Evolutionary conservation across 2,888 invertebrate species (phyloP).

Genomic region (Lypha dubia): DNA sequence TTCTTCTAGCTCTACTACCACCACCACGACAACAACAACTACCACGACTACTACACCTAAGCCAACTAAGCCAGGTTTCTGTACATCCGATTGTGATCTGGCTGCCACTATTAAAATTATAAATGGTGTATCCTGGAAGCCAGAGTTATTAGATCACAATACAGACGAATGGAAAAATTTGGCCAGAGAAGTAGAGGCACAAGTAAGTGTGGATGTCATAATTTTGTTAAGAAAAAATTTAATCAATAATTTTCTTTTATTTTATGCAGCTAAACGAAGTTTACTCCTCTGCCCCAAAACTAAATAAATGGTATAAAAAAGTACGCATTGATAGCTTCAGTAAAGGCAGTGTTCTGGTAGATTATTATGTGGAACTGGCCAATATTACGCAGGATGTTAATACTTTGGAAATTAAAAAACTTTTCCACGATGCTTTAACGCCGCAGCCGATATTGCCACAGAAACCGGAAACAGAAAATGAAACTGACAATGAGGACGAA

Average conservation of each 20-base stretch:
- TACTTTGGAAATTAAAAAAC: slow-evolving; percentile 88
- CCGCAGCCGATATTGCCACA: slow-evolving; percentile 79
- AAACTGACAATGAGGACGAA: slow-evolving; percentile 78
- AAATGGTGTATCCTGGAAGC: slow-evolving; percentile 92
- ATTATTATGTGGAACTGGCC: slow-evolving; percentile 92
- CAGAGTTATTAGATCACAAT: slow-evolving; percentile 93
- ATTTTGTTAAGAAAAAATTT: neutral
- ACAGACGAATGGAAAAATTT: slow-evolving; percentile 93
- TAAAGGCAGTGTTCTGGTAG: slow-evolving; percentile 93
- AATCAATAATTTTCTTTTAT: neutral
- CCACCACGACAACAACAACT: slow-evolving; percentile 86
- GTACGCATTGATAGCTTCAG: slow-evolving; percentile 94
- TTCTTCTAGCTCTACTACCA: slow-evolving; percentile 83
- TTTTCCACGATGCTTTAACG: slow-evolving; percentile 86
- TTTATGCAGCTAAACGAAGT: slow-evolving; percentile 90
- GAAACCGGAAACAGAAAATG: slow-evolving; percentile 84
- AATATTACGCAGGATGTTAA: slow-evolving; percentile 88
- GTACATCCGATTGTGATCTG: slow-evolving; percentile 91
- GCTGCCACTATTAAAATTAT: slow-evolving; percentile 93
- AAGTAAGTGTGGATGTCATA: slow-evolving; percentile 84
- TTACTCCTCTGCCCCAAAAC: slow-evolving; percentile 89
- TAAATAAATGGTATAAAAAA: slow-evolving; percentile 92
- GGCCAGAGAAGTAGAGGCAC: slow-evolving; percentile 91
- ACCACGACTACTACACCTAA: slow-evolving; percentile 88
- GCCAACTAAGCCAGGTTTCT: slow-evolving; percentile 91